Percentiles rank a stretch among this genome's conserved stretches.
Conservation (phyloP, 1,140 invertebrate genomes). For the Euschistus heros region DNA sequence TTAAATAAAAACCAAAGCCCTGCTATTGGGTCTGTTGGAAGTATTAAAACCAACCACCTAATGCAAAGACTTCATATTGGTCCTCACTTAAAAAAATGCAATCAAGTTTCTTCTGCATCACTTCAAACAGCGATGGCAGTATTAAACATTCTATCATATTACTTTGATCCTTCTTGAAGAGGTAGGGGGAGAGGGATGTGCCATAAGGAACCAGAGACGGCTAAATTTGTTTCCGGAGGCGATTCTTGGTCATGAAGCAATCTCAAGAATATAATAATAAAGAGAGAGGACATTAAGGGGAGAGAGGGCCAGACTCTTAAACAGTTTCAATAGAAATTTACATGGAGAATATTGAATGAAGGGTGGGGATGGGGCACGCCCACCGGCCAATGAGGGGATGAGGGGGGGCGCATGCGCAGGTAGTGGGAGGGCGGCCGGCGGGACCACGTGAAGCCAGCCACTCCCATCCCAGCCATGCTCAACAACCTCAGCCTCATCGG, state of each 20-base stretch:
- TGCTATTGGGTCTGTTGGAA: too few relatives aligned
- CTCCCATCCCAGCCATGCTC: slow-evolving; percentile 32
- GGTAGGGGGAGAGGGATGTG: background rate
- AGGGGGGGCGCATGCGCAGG: background rate
- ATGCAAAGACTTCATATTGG: too few relatives aligned
- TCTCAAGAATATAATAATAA: slow-evolving; percentile 4
- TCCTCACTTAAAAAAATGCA: too few relatives aligned
- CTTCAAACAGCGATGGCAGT: too few relatives aligned
- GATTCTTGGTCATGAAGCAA: background rate
- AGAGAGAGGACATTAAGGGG: background rate
- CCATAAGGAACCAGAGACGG: background rate
- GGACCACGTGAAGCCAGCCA: slow-evolving; percentile 2
- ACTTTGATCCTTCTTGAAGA: too few relatives aligned
- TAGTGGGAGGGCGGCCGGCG: background rate
- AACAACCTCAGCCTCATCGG: slow-evolving; percentile 33
- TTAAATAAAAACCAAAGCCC: too few relatives aligned
- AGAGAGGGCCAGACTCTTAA: slow-evolving; percentile 20
- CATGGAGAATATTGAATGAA: slow-evolving; percentile 26
- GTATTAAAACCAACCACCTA: too few relatives aligned
- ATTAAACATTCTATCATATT: background rate
- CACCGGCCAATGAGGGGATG: background rate
- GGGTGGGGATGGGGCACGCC: slow-evolving; percentile 14
- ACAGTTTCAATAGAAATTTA: slow-evolving; percentile 27
- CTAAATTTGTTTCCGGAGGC: background rate
- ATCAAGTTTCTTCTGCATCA: too few relatives aligned